phyloP scores from a whole-genome alignment of 2,888 invertebrate species.

The Plemyria rubiginata region DNA sequence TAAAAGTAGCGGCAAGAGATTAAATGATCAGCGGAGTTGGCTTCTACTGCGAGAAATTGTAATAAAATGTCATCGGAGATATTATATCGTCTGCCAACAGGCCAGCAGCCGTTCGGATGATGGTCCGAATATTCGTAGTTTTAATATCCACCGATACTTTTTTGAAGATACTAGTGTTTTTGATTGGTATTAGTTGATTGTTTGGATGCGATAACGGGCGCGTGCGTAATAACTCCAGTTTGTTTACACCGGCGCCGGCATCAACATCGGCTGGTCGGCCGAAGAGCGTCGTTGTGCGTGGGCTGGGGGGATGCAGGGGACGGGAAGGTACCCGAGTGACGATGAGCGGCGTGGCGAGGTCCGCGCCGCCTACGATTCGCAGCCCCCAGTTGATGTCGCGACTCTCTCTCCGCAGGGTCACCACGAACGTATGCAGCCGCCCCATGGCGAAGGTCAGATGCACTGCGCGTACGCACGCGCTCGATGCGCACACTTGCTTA shows the following conservation, averaged over 20 bases:
- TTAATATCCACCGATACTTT: constrained; percentile 18
- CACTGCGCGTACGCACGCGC: constrained; percentile 66
- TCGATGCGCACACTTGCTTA: constrained; percentile 55
- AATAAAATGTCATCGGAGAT: constrained; percentile 42
- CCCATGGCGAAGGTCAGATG: constrained; percentile 79
- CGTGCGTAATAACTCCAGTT: constrained; percentile 51
- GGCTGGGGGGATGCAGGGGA: constrained; percentile 40
- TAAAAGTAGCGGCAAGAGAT: constrained; percentile 39
- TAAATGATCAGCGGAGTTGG: constrained; percentile 47
- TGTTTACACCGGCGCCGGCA: constrained; percentile 69
- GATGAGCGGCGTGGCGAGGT: constrained; percentile 93
- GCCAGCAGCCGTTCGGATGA: constrained; percentile 24
- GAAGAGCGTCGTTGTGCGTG: constrained; percentile 15
- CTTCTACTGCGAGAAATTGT: constrained; percentile 37
- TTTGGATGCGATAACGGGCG: constrained; percentile 41
- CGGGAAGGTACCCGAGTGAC: constrained; percentile 90
- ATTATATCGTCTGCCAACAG: constrained; percentile 39
- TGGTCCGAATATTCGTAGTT: constrained; percentile 24
- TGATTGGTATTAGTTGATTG: constrained; percentile 12
- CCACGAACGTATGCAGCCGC: constrained; percentile 90
- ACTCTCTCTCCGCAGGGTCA: constrained; percentile 89
- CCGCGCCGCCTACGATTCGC: constrained; percentile 93
- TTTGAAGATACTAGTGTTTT: not conserved
- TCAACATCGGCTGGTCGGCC: not conserved
- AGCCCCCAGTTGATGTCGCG: constrained; percentile 93